Evolutionary conservation across 2,888 invertebrate genomes (phyloP).

Genomic region (Macropis europaea): DNA sequence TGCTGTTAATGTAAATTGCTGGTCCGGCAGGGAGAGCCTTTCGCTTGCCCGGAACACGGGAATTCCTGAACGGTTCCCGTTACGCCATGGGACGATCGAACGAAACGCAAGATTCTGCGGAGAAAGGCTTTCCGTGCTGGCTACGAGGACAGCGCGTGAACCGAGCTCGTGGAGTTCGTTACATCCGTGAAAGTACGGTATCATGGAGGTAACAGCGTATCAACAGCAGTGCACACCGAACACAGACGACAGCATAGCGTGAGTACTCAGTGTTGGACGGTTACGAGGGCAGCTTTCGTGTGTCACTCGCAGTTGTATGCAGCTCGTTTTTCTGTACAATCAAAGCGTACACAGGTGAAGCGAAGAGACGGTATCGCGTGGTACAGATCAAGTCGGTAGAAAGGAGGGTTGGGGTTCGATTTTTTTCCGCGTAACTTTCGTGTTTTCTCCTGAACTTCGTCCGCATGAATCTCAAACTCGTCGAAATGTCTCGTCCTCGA

Average conservation of each 20-base stretch:
- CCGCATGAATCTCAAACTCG: conserved; percentile 57
- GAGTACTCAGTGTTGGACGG: conserved; percentile 47
- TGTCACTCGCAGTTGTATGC: conserved; percentile 28
- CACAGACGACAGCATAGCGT: conserved; percentile 57
- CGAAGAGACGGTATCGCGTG: conserved; percentile 24
- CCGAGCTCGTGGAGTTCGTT: conserved; percentile 21
- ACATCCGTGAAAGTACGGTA: conserved; percentile 13
- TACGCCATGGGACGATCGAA: not conserved
- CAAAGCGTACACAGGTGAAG: conserved; percentile 49
- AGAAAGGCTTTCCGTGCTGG: conserved; percentile 7
- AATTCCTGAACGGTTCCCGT: no score
- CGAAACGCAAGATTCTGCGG: not conserved
- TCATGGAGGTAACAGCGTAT: conserved; percentile 41
- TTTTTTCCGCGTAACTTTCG: not conserved
- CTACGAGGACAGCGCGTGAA: conserved; percentile 1
- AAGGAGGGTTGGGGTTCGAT: conserved; percentile 12
- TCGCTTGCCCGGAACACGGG: no score
- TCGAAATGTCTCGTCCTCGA: not conserved
- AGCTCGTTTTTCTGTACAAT: conserved; percentile 43
- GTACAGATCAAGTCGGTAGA: conserved; percentile 10
- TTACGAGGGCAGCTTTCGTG: conserved; percentile 55
- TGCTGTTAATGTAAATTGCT: not conserved
- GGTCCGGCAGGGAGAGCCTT: not conserved
- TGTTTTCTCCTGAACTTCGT: conserved; percentile 26
- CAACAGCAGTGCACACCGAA: conserved; percentile 61